Base-by-base conservation (phyloP, 2,888 invertebrate species). In the Rhagium mordax region DNA sequence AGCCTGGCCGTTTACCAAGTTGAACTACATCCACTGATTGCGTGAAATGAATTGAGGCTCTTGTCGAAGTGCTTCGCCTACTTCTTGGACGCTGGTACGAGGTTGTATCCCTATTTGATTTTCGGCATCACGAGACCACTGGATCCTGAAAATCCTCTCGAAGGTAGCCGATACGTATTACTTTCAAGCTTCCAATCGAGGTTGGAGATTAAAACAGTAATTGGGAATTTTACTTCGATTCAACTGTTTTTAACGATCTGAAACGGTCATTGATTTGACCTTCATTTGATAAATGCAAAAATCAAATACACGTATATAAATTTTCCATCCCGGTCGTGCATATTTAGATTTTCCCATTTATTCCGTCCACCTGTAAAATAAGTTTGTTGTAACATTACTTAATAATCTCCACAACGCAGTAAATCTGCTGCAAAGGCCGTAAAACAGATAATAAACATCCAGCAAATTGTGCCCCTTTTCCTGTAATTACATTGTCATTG, bases 1-100 rank as follows among this genome's bases (percentile, higher is more conserved):
- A 69, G 74, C 72, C 68, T 69, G 72, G 74, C 73, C 74, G 74
- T 77, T 74, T 74, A 66, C 74, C 72, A 68, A 74, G 51, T 70
- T 69, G 65, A 74, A 71, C 74, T 76, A 66, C 72, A 60, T 72
- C 76, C 70, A 72, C 76, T 76, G 76, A 76, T 76, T 76, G 74
- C 74, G 70, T 18, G 70, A 67, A 68, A 72, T 71, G 74, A 76
- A 76, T 76, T 55, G 71, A 48, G 76, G 57, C 69, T 55, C 60
- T 65, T 41, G 72, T 48, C 64, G 51, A 55, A 70, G 69, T 64
- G 61, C 49, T 70, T n/a, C 62, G 67, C 72, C 68, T 72, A 68
- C 70, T 75, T 71, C 49, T n/a, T 61, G 41, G 61, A 20, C 18
- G 47, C 27, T 51, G 48, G 21, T 49, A 4, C 18, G 13, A 27